A percentile compares a stretch with the other conserved stretches of the same genome.
These are phyloP conservation scores for Dufourea novaeangliae DNA, from an alignment of 1,140 invertebrate species.

Conservation along the genomic window DNA sequence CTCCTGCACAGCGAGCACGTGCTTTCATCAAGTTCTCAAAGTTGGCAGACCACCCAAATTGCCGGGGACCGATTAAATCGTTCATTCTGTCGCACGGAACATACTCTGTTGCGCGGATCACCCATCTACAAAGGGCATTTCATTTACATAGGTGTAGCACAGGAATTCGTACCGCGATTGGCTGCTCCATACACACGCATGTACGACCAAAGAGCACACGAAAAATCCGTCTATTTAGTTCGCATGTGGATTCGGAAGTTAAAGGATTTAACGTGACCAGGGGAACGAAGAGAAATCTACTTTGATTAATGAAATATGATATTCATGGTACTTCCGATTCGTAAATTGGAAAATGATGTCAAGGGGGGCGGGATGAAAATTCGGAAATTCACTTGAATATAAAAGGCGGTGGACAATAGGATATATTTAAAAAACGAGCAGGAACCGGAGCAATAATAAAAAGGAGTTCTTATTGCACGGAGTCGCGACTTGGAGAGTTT, in stretches of 20 bases:
- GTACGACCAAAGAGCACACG: background rate
- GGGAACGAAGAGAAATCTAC: too few species aligned
- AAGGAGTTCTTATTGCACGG: constrained; percentile 54
- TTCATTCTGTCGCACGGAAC: constrained; percentile 53
- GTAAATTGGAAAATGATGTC: background rate
- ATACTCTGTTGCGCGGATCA: constrained; percentile 29
- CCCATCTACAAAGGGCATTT: constrained; percentile 45
- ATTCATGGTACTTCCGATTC: too few species aligned
- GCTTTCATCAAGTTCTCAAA: constrained; percentile 61
- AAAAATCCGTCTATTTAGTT: too few species aligned
- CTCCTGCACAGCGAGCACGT: constrained; percentile 55
- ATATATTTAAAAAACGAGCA: background rate
- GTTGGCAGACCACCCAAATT: constrained; percentile 61
- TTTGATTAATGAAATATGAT: too few species aligned
- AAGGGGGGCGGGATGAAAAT: too few species aligned
- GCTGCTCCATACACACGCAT: too few species aligned
- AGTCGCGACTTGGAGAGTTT: constrained; percentile 52
- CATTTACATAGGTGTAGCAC: constrained; percentile 26
- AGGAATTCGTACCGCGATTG: too few species aligned
- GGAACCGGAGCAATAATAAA: constrained; percentile 56
- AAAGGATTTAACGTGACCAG: too few species aligned
- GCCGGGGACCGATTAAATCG: constrained; percentile 60
- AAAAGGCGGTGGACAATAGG: background rate
- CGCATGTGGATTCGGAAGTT: too few species aligned
- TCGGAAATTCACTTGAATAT: background rate